These are phyloP conservation scores for Torymus texanus DNA, from an alignment of 2,888 invertebrate genomes.

Conservation along the genomic window DNA sequence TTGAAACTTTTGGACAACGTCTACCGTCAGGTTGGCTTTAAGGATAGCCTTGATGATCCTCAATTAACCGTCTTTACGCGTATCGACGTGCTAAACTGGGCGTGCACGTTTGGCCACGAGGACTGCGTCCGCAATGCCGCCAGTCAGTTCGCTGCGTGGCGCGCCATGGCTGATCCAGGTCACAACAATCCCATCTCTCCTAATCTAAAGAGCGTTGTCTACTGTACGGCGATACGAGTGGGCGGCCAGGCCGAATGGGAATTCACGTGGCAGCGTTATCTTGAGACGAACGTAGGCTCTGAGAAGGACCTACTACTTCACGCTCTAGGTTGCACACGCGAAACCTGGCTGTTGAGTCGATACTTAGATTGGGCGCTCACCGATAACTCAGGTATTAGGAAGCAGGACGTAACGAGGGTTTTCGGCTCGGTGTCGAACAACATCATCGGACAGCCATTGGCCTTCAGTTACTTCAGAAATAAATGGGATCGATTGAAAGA, in stretches of 20 bases:
- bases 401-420: constrained; percentile 87
- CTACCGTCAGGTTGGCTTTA: constrained; percentile 83
- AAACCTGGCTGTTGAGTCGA: constrained; percentile 88
- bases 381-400: constrained; percentile 86
- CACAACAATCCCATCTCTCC: constrained; percentile 89
- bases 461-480: constrained; percentile 85
- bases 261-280: constrained; percentile 89
- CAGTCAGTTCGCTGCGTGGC: constrained; percentile 85
- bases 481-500: constrained; percentile 84
- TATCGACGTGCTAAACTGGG: constrained; percentile 83
- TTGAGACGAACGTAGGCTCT: constrained; percentile 85
- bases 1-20: constrained; percentile 81
- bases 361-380: constrained; percentile 85
- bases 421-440: constrained; percentile 86
- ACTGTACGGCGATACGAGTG: constrained; percentile 89
- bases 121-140: constrained; percentile 86
- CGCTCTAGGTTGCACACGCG: constrained; percentile 88
- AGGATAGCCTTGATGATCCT: constrained; percentile 79
- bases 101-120: constrained; percentile 85
- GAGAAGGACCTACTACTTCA: constrained; percentile 87
- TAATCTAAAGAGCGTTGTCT: constrained; percentile 88
- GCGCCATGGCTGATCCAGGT: constrained; percentile 83
- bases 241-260: constrained; percentile 93
- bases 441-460: constrained; percentile 87
- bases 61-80: constrained; percentile 84